phyloP scores from a whole-genome alignment of 2,797 vertebrate genomes.

The Enteromius unitaeniatus region DNA sequence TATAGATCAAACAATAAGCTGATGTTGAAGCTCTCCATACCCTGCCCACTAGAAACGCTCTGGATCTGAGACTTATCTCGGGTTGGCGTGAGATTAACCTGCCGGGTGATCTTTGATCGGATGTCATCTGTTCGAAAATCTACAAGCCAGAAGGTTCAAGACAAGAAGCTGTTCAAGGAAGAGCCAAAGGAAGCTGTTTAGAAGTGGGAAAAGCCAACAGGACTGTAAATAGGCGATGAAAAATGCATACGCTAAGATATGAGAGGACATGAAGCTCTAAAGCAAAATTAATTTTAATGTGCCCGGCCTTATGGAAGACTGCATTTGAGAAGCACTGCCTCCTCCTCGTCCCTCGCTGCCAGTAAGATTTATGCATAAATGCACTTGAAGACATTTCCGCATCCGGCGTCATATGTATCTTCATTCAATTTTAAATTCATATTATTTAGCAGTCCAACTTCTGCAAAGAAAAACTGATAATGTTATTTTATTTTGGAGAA shows the following conservation, averaged over 20 bases:
- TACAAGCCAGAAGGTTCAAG: background rate
- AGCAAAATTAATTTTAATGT: constrained; percentile 54
- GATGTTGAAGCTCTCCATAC: constrained; percentile 12
- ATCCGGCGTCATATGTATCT: background rate
- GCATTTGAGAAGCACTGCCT: constrained; percentile 17
- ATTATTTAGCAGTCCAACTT: background rate
- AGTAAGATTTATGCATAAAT: constrained; percentile 75
- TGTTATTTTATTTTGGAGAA: background rate
- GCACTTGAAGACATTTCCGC: constrained; percentile 13
- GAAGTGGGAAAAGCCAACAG: background rate
- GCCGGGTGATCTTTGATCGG: background rate
- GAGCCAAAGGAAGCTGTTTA: background rate
- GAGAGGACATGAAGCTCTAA: constrained; percentile 56
- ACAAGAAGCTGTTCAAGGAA: background rate
- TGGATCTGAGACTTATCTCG: constrained; percentile 4
- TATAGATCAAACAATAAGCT: constrained; percentile 52
- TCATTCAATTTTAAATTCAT: background rate
- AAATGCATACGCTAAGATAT: constrained; percentile 40
- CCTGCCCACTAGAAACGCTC: background rate
- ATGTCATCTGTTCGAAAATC: background rate
- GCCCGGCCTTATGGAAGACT: constrained; percentile 37
- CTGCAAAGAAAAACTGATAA: background rate
- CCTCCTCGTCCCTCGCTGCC: constrained; percentile 31
- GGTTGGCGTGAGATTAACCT: background rate
- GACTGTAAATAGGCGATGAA: constrained; percentile 32